Base-by-base conservation (phyloP, 2,888 invertebrate species). In the Notodonta dromedarius region DNA sequence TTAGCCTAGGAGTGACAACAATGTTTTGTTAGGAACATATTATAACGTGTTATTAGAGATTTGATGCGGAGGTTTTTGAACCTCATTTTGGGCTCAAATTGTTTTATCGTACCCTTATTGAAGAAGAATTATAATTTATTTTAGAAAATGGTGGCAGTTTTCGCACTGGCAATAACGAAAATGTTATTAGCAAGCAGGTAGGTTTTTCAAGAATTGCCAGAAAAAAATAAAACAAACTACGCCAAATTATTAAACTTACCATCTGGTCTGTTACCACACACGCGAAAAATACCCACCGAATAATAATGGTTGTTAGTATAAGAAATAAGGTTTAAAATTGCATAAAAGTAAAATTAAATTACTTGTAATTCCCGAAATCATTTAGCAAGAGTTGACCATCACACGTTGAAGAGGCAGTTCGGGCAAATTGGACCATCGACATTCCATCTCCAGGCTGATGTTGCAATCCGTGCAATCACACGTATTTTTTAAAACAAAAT, bases 1-100 rank as follows among this genome's bases (percentile, higher is more conserved):
- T 74, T 74, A 73, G 69, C 75, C 76, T 75, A 71, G 69, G 63
- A 64, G 67, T 63, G 53, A 61, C 58, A 59, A 39, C 53, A 60
- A 60, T 66, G 67, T 63, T 24, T 24, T 24, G 35, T 35, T 35
- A 35, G 35, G 35, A 35, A 35, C 35, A 35, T 35, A 35, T 24
- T 24, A 24, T 7, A 35, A 35, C 7, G 69, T 46, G 55, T 62
- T 62, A 59, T 56, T 54, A 46, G 16, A 11, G 11, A 44, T 57
- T 54, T 54, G 12, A 35, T n/a, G n/a, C 9, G 12, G 13, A n/a
- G 53, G 12, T 53, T 53, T 53, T 39, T 59, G 59, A 51, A 51
- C 16, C 11, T 48, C 5, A 35, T 35, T 1, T 24, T 24, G 2
- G 24, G 24, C 24, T 24, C 24, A 24, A 24, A 24, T 24, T 24